phyloP scores from a whole-genome alignment of 2,888 invertebrate genomes.

The Xiphydria camelus region DNA sequence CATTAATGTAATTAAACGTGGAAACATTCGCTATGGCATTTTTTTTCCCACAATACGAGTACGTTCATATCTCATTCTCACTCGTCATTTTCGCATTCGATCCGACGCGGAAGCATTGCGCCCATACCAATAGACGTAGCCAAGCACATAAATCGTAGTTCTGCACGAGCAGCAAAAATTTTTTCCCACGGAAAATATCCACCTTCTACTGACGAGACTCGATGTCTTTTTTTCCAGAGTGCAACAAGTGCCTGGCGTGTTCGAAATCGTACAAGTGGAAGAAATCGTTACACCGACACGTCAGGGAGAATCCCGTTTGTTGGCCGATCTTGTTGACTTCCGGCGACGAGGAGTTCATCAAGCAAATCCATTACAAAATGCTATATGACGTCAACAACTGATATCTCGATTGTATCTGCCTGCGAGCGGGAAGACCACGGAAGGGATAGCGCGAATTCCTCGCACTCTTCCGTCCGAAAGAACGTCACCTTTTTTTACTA shows the following conservation, averaged over 20 bases:
- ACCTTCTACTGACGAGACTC: not conserved
- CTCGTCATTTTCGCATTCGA: not conserved
- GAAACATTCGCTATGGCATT: not conserved
- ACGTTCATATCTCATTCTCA: not conserved
- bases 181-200: too few relatives aligned
- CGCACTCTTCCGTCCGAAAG: too few relatives aligned
- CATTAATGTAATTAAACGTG: constrained; percentile 4
- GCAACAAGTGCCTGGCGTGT: constrained; percentile 49
- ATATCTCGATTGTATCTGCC: not conserved
- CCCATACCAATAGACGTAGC: too few relatives aligned
- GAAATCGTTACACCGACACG: constrained; percentile 53
- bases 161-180: constrained; percentile 1
- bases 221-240: constrained; percentile 49
- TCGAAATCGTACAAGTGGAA: constrained; percentile 55
- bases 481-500: constrained; percentile 12
- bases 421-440: not conserved
- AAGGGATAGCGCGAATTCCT: not conserved
- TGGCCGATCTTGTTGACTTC: constrained; percentile 51
- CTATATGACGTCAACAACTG: constrained; percentile 39
- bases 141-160: not conserved
- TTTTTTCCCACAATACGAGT: too few relatives aligned
- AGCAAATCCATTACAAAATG: constrained; percentile 41
- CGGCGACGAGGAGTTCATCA: constrained; percentile 46
- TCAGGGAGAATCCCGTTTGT: constrained; percentile 51
- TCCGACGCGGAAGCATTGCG: not conserved